phyloP scores from a whole-genome alignment of 1,140 invertebrate species.

The Drosophila mauritiana region DNA sequence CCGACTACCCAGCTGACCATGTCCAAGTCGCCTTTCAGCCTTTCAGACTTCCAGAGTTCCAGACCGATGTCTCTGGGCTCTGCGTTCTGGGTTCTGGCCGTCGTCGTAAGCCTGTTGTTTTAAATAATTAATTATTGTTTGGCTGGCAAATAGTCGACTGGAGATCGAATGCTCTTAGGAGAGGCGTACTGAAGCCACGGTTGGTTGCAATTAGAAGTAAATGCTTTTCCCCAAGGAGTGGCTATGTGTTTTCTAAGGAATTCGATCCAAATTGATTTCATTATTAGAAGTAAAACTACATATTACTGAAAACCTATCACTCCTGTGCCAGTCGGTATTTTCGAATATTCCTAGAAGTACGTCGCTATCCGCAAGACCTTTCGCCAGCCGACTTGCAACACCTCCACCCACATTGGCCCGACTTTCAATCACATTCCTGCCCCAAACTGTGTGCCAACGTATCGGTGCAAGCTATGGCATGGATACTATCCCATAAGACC shows the following conservation, averaged over 20 bases:
- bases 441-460: constrained; percentile 39
- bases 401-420: constrained; percentile 23
- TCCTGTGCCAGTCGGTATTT: not conserved
- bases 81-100: constrained; percentile 31
- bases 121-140: constrained; percentile 84
- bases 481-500: not conserved
- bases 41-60: too few relatives aligned
- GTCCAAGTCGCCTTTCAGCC: constrained; percentile 34
- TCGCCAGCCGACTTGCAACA: not conserved
- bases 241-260: not conserved
- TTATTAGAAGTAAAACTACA: not conserved
- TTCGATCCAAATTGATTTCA: not conserved
- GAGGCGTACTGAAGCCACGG: constrained; percentile 3
- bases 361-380: constrained; percentile 2
- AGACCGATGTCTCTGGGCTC: not conserved
- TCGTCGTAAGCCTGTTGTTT: constrained; percentile 46
- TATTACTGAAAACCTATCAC: too few relatives aligned
- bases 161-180: constrained; percentile 50
- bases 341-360: not conserved
- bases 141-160: constrained; percentile 63
- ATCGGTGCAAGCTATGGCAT: constrained; percentile 6
- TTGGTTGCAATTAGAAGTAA: constrained; percentile 50
- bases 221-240: constrained; percentile 18
- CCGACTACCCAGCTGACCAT: constrained; percentile 45
- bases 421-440: constrained; percentile 46